Evolutionary conservation across 2,888 invertebrate species (phyloP).

Genomic region (Ophion costatus): DNA sequence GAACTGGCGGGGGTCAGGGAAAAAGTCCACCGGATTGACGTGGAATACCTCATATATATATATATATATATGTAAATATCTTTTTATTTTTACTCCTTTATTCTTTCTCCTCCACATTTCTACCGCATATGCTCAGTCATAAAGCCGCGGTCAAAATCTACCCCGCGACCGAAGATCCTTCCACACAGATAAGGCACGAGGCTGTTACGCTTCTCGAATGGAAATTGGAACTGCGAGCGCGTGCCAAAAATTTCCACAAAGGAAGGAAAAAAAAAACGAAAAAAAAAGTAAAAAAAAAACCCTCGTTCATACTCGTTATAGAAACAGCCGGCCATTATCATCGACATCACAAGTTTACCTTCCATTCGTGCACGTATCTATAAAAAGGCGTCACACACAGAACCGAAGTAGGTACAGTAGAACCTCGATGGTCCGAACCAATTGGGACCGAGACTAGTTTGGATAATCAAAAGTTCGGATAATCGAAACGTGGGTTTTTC

Average conservation of each 20-base stretch:
- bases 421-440: too few relatives aligned
- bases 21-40: too few relatives aligned
- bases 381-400: not conserved
- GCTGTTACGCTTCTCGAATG: conserved; percentile 50
- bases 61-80: too few relatives aligned
- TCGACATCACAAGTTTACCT: conserved; percentile 48
- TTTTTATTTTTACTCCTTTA: not conserved
- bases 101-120: not conserved
- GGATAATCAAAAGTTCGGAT: too few relatives aligned
- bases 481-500: too few relatives aligned
- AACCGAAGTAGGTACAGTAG: not conserved
- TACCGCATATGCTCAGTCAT: conserved; percentile 23
- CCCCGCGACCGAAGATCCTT: conserved; percentile 39
- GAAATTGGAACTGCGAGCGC: conserved; percentile 39
- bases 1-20: too few relatives aligned
- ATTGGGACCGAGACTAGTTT: too few relatives aligned
- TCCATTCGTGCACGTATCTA: conserved; percentile 14
- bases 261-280: not conserved
- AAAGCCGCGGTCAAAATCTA: conserved; percentile 49
- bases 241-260: conserved; percentile 51
- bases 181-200: conserved; percentile 57
- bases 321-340: conserved; percentile 44
- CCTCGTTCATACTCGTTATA: conserved; percentile 48
- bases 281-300: not conserved
- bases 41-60: too few relatives aligned